phyloP scores from a whole-genome alignment of 2,113 vertebrate genomes.

The Corydoras maculifer region DNA sequence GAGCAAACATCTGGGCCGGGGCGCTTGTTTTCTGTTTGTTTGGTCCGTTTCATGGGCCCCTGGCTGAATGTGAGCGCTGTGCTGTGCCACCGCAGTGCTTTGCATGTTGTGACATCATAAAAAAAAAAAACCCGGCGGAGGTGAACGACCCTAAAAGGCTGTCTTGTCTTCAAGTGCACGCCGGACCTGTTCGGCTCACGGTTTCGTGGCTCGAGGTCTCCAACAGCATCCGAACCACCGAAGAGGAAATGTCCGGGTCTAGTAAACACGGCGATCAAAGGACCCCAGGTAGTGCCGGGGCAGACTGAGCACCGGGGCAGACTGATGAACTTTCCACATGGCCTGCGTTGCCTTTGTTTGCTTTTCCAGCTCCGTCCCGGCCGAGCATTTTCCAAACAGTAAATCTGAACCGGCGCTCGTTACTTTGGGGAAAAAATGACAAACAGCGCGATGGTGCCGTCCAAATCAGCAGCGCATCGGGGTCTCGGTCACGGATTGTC shows the following conservation, averaged over 20 bases:
- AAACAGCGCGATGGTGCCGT: conserved; percentile 48
- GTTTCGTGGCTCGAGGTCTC: not conserved
- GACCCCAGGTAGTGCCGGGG: not conserved
- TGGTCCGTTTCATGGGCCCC: conserved; percentile 51
- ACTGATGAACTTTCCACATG: conserved; percentile 51
- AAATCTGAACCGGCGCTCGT: conserved; percentile 55
- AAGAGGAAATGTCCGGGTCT: conserved; percentile 19
- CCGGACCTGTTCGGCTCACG: not conserved
- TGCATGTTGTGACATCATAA: conserved; percentile 40
- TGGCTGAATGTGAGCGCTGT: conserved; percentile 62
- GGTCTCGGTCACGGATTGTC: not conserved
- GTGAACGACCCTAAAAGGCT: conserved; percentile 32
- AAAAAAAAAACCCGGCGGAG: conserved; percentile 44
- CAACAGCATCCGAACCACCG: conserved; percentile 23
- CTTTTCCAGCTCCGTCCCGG: conserved; percentile 58
- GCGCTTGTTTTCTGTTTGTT: conserved; percentile 57
- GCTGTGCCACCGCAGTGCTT: conserved; percentile 49
- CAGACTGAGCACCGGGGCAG: not conserved
- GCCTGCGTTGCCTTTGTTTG: conserved; percentile 43
- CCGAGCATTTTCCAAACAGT: conserved; percentile 57
- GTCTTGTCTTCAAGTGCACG: conserved; percentile 6
- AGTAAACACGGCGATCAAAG: conserved; percentile 15
- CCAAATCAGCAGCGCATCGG: conserved; percentile 45
- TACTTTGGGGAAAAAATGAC: conserved; percentile 63
- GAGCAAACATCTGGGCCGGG: conserved; percentile 59